Percentiles rank a stretch among this genome's conserved stretches.
These are phyloP conservation scores for Nebria ingens DNA, from an alignment of 1,140 invertebrate species.

Conservation along the genomic window DNA sequence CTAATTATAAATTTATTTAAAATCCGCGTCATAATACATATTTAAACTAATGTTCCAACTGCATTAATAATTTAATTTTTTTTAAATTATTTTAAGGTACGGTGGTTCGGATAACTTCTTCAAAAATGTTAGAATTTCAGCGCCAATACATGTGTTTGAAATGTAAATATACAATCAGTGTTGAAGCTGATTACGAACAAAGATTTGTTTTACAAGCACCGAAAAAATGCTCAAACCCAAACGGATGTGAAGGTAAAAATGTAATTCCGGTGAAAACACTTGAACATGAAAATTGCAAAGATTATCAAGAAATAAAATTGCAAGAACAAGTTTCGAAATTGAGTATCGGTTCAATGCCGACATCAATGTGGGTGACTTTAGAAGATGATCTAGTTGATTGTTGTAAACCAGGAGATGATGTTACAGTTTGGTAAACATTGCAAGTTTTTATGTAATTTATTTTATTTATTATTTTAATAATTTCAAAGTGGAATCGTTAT, in stretches of 20 bases:
- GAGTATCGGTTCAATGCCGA: conserved; percentile 59
- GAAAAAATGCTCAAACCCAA: conserved; percentile 47
- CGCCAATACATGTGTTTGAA: conserved; percentile 65
- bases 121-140: conserved; percentile 66
- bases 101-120: conserved; percentile 60
- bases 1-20: conserved; percentile 12
- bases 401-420: conserved; percentile 83
- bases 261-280: conserved; percentile 41
- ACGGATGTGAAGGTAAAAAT: conserved; percentile 43
- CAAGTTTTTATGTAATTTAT: conserved; percentile 8
- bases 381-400: conserved; percentile 80
- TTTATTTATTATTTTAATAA: conserved; percentile 9
- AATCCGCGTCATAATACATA: too few relatives aligned
- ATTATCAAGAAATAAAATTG: conserved; percentile 87
- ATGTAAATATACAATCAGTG: conserved; percentile 56
- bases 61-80: too few relatives aligned
- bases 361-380: conserved; percentile 67
- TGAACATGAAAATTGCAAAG: conserved; percentile 57
- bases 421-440: conserved; percentile 60
- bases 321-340: conserved; percentile 68
- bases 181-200: conserved; percentile 59
- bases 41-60: too few relatives aligned
- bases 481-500: conserved; percentile 62
- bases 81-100: conserved; percentile 53
- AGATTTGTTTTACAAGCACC: conserved; percentile 51